Conservation (phyloP, 2,888 invertebrate species). For the Chrysodeixis includens region DNA sequence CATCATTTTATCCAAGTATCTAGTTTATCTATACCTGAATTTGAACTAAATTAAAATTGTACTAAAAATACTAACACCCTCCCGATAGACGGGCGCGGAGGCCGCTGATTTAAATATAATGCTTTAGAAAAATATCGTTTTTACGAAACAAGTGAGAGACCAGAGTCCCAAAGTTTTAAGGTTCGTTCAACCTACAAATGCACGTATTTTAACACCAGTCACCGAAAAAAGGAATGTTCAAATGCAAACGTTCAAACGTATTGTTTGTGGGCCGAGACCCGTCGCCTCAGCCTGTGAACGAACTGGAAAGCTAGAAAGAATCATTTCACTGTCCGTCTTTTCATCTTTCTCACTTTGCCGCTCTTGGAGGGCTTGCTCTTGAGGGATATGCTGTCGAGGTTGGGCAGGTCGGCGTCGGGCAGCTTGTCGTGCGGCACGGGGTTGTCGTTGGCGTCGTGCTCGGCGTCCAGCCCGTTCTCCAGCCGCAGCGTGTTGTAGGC, state of each 20-base stretch:
- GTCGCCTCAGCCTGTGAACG: constrained; percentile 78
- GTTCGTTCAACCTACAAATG: constrained; percentile 70
- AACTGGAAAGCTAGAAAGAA: constrained; percentile 83
- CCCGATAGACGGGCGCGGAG: constrained; percentile 61
- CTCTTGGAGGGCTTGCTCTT: constrained; percentile 73
- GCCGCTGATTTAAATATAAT: constrained; percentile 65
- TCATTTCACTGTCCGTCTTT: constrained; percentile 85
- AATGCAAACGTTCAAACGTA: constrained; percentile 50
- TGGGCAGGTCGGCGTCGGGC: constrained; percentile 75
- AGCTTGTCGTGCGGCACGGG: constrained; percentile 58
- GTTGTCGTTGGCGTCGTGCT: constrained; percentile 81
- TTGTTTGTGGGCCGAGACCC: constrained; percentile 61
- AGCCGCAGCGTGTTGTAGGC: constrained; percentile 70
- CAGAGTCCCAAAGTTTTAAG: constrained; percentile 54
- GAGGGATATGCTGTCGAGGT: constrained; percentile 79
- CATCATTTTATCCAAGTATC: constrained; percentile 68
- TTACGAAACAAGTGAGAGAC: constrained; percentile 51
- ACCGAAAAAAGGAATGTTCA: constrained; percentile 79
- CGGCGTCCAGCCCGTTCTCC: constrained; percentile 82
- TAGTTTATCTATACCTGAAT: constrained; percentile 74
- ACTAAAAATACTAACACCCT: constrained; percentile 81
- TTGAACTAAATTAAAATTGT: constrained; percentile 84
- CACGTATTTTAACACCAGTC: constrained; percentile 76
- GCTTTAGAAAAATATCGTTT: constrained; percentile 74
- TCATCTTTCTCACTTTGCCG: constrained; percentile 79